Base-by-base conservation (phyloP, 1,140 invertebrate species). In the Eriosoma lanigerum region DNA sequence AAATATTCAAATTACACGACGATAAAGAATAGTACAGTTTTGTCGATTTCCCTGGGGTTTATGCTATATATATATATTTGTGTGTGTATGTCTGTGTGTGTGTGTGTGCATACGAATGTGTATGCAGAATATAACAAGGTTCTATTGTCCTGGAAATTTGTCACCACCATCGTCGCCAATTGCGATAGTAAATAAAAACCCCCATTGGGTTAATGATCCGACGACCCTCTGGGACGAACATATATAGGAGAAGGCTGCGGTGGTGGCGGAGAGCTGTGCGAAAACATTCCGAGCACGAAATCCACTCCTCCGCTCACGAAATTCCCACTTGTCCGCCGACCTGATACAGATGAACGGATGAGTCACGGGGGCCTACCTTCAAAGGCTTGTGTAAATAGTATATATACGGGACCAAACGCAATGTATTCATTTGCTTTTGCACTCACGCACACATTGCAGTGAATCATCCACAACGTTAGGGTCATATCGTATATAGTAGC, bases 141-240 rank as follows among this genome's bases (percentile, higher is more conserved):
- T 68, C 66, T 48, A 76, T 76, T 76, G 73, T 76, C 29, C 48
- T 73, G 50, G 52, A 76, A 76, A 76, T 76, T 76, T 60, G 73
- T 76, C 73, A 32, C 32, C 32, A 32, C 54, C 15, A 32, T 44
- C 54, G 56, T 44, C 21, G 54, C 15, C 73, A 76, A 76, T 76
- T 76, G 73, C 54, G n/a, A 76, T 38, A 76, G 73, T 76, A 76
- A 76, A 76, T 76, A 76, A 76, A 76, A 76, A 76, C 73, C 73
- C 73, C 73, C 73, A 58, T 76, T 58, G 73, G 73, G 73, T 76
- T 76, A 76, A 76, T 76, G 73, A 76, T 76, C 54, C 32, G n/a
- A 44, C 73, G 73, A 58, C 73, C 73, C 73, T 76, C 32, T 13
- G 54, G 2, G 10, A 73, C 48, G 62, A 64, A 48, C 8, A 38